A percentile compares a stretch with the other conserved stretches of the same genome.
Conservation (phyloP, 2,797 vertebrate genomes). For the Betta splendens region DNA sequence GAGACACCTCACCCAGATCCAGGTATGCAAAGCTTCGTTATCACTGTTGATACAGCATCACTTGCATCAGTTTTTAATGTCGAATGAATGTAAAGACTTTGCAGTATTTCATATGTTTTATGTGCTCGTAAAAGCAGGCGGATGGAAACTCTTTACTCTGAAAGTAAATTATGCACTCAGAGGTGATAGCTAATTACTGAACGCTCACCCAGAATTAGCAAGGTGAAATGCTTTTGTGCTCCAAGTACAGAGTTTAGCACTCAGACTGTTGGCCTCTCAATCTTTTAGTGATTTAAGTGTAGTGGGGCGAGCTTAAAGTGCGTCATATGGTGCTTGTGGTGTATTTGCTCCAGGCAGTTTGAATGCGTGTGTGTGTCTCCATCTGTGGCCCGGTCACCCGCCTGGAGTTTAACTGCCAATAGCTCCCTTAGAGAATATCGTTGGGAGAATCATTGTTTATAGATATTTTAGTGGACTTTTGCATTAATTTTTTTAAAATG, state of each 20-base stretch:
- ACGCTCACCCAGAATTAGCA: background rate
- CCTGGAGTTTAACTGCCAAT: constrained; percentile 59
- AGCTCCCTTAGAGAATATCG: constrained; percentile 62
- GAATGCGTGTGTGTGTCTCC: constrained; percentile 46
- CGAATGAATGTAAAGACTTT: too few relatives aligned
- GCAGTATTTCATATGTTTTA: too few relatives aligned
- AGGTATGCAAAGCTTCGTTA: too few relatives aligned
- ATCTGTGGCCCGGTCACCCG: constrained; percentile 74
- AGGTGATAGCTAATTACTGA: constrained; percentile 2
- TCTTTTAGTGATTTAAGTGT: constrained; percentile 30
- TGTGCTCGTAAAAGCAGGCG: too few relatives aligned
- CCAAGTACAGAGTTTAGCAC: constrained; percentile 1
- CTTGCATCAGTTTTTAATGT: too few relatives aligned
- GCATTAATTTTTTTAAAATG: background rate
- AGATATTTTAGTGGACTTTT: constrained; percentile 2
- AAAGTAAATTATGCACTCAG: background rate
- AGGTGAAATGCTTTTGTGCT: constrained; percentile 13
- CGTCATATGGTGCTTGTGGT: constrained; percentile 60
- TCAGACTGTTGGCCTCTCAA: constrained; percentile 13
- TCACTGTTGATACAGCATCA: too few relatives aligned
- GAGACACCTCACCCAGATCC: too few relatives aligned
- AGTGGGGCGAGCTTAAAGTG: constrained; percentile 38
- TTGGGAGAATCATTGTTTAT: constrained; percentile 50
- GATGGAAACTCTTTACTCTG: too few relatives aligned
- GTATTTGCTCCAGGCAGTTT: constrained; percentile 62